Evolutionary conservation across 2,888 invertebrate genomes (phyloP), one percentile per base, ranked within the genome.

Genomic region (Drosophila infuscata): DNA sequence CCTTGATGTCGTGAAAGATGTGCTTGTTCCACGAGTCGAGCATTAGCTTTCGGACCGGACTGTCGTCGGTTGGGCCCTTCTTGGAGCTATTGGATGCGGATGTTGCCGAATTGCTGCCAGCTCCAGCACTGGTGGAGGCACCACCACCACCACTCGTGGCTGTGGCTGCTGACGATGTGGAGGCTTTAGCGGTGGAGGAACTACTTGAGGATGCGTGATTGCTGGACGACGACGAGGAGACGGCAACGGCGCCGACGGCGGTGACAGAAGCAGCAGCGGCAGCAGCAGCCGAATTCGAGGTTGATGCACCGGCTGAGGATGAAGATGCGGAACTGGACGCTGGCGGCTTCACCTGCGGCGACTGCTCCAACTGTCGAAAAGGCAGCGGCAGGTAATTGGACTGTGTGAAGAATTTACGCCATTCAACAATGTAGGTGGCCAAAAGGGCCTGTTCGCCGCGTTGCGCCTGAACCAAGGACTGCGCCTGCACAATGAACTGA

Each of bases 401-500:
- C 93, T 99, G 99, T 6, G 98, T 97, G 92, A 99, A 99, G 94
- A 99, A 99, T 92, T 98, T 98, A 58, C 98, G 95, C 99, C 99
- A 99, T 94, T 99, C 99, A 8, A 96, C 96, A 85, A 99, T 99
- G 93, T 99, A 99, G 1, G 99, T 97, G 93, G 98, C 98, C 9
- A 99, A 94, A 43, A 99, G 94, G 0, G 98, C 98, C 92, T 99
- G 98, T 89, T 99, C 99, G 91, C 99, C 99, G 76, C 97, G 95
- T 91, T 99, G 97, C 0, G 97, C 96, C 78, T 98, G 94, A 3
- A 99, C 99, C 87, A 98, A 95, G 89, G 95, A 95, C 93, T 98
- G 98, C 36, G 98, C 98, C 92, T 98, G 97, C 91, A 97, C 97
- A 82, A 99, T 99, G 93, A 98, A 99, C 92, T 97, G 97, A 91